Base-by-base conservation (phyloP, 1,140 invertebrate species). In the Drosophila murphyi region DNA sequence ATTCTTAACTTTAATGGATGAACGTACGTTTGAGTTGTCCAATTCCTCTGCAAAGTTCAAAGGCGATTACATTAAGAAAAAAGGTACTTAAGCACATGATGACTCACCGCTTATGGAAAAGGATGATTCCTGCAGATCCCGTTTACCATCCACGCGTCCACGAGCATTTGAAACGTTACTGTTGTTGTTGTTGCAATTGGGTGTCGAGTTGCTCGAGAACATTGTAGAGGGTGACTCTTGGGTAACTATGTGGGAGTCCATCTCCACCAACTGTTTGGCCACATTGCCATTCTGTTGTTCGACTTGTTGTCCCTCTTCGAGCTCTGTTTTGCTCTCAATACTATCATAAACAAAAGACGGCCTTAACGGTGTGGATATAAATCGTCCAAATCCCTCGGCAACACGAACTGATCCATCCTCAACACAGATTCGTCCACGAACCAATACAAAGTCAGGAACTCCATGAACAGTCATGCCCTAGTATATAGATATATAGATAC, bases 51-150 rank as follows among this genome's bases (percentile, higher is more conserved):
- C 6, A 94, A 94, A 60, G n/a, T 43, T n/a, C 10, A 35, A 34
- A 47, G 37, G 10, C 3, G 3, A 10, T 32, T 20, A 32, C 0
- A 12, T 7, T 50, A 39, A 3, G 0, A 50, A 5, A 31, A 32
- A 8, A 29, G 39, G 41, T 45, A 60, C 10, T 62, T 47, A 10
- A 47, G 20, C 2, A 47, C 8, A 1, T 6, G 8, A 6, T 8
- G 35, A 92, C 94, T 94, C 91, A 97, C 97, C 96, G 94, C 97
- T 98, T 76, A 99, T 96, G 51, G 97, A 97, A 94, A 99, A 99
- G 62, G 97, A 97, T 39, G 98, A 98, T 89, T 98, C 97, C 92
- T 99, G 98, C 86, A 98, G 94, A 93, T 99, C 97, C 60, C 97
- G 94, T 92, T 97, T 94, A 78, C 97, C 96, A 64, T 96, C 95